phyloP scores from a whole-genome alignment of 1,140 invertebrate genomes.

The Tenebrio molitor region DNA sequence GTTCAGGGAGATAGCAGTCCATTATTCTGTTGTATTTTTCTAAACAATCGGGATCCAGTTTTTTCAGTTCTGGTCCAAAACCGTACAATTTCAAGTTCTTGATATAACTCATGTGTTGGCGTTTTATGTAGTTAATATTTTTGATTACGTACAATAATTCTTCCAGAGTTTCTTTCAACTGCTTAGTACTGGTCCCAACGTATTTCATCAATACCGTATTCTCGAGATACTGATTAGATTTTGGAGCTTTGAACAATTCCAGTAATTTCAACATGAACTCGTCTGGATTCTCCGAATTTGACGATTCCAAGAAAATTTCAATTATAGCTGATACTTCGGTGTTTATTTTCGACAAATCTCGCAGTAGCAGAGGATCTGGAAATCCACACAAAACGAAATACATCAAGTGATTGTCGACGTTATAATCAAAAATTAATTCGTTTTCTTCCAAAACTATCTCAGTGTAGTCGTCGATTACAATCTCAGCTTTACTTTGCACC shows the following conservation, averaged over 20 bases:
- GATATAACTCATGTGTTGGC: background rate
- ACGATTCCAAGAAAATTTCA: background rate
- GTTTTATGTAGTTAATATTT: constrained; percentile 14
- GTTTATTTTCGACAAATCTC: background rate
- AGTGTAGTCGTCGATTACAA: constrained; percentile 4
- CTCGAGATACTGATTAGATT: background rate
- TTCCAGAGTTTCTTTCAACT: background rate
- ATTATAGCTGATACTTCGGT: background rate
- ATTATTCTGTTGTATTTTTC: constrained; percentile 17
- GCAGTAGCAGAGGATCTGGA: background rate
- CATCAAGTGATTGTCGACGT: constrained; percentile 5
- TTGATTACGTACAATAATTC: background rate
- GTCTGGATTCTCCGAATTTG: background rate
- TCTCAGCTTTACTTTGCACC: too few relatives aligned
- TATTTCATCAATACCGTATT: constrained; percentile 10
- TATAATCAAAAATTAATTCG: constrained; percentile 6
- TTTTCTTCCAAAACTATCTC: background rate
- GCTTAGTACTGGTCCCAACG: background rate
- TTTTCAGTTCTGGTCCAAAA: background rate
- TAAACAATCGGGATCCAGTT: background rate
- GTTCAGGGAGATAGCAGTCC: background rate
- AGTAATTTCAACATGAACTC: background rate
- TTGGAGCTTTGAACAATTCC: background rate
- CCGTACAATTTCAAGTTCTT: background rate
- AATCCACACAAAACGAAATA: constrained; percentile 9